These are phyloP conservation scores for Pollachius pollachius DNA, from an alignment of 2,113 vertebrate genomes.

Conservation along the genomic window DNA sequence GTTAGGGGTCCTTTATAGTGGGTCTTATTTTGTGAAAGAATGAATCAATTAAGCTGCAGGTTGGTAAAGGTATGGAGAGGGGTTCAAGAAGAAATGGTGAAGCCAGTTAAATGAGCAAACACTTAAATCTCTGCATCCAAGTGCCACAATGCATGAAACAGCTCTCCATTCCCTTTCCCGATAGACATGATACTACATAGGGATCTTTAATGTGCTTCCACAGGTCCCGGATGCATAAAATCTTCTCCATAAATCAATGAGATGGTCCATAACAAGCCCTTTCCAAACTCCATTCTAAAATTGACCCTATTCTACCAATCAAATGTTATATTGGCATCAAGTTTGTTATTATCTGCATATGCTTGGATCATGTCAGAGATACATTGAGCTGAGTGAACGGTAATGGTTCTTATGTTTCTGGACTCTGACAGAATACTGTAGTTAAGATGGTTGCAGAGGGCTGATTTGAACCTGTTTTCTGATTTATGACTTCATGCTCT, in stretches of 20 bases:
- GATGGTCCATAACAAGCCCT: slow-evolving; percentile 23
- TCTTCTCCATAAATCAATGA: slow-evolving; percentile 25
- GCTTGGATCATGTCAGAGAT: slow-evolving; percentile 24
- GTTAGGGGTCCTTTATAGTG: background rate
- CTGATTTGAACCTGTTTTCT: background rate
- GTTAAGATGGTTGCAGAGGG: background rate
- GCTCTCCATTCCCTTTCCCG: slow-evolving; percentile 24
- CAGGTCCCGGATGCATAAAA: slow-evolving; percentile 29
- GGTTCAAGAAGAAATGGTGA: too few species aligned
- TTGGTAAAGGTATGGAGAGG: too few species aligned
- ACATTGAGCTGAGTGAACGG: slow-evolving; percentile 18
- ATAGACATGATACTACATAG: slow-evolving; percentile 20
- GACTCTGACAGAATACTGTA: slow-evolving; percentile 15
- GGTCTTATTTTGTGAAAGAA: background rate
- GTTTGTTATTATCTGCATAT: slow-evolving; percentile 30
- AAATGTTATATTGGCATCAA: slow-evolving; percentile 20
- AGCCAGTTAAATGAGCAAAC: slow-evolving; percentile 14
- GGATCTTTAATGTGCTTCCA: slow-evolving; percentile 29
- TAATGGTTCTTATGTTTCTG: slow-evolving; percentile 16
- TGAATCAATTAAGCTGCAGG: slow-evolving; percentile 21
- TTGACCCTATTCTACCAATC: slow-evolving; percentile 20
- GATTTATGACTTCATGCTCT: background rate
- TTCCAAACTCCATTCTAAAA: slow-evolving; percentile 11
- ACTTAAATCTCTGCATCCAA: slow-evolving; percentile 18
- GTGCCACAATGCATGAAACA: slow-evolving; percentile 15